phyloP scores from a whole-genome alignment of 2,888 invertebrate genomes.

The Seira ritae region DNA sequence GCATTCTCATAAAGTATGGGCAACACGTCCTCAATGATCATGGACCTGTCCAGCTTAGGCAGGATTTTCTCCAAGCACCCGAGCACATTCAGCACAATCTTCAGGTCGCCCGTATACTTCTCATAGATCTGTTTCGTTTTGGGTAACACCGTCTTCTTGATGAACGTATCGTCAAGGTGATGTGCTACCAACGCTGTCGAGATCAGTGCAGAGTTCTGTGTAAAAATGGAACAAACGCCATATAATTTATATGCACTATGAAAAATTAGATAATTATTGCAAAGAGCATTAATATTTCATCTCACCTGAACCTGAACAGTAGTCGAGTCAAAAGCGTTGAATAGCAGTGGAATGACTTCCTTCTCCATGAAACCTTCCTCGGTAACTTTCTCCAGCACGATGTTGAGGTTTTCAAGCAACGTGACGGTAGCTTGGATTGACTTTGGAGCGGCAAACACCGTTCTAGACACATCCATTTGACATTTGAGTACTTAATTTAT shows the following conservation, averaged over 20 bases:
- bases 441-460: constrained; percentile 86
- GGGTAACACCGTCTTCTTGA: constrained; percentile 83
- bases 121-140: constrained; percentile 74
- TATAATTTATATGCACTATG: background rate
- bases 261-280: constrained; percentile 9
- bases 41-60: constrained; percentile 88
- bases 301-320: constrained; percentile 92
- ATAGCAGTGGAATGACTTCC: constrained; percentile 91
- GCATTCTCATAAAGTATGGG: constrained; percentile 89
- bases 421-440: constrained; percentile 91
- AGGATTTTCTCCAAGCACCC: constrained; percentile 88
- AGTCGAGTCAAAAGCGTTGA: constrained; percentile 90
- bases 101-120: constrained; percentile 79
- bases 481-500: too few relatives aligned
- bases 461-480: too few relatives aligned
- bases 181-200: constrained; percentile 91
- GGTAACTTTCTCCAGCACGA: constrained; percentile 91
- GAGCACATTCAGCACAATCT: constrained; percentile 87
- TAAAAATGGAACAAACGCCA: background rate
- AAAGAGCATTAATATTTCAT: background rate
- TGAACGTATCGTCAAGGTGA: constrained; percentile 87
- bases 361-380: constrained; percentile 83
- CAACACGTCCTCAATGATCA: constrained; percentile 92
- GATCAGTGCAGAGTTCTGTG: constrained; percentile 92
- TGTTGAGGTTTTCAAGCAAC: constrained; percentile 91